Evolutionary conservation across 2,113 vertebrate species (phyloP), one percentile per base, ranked within the genome.

Genomic region (Martes martes): DNA sequence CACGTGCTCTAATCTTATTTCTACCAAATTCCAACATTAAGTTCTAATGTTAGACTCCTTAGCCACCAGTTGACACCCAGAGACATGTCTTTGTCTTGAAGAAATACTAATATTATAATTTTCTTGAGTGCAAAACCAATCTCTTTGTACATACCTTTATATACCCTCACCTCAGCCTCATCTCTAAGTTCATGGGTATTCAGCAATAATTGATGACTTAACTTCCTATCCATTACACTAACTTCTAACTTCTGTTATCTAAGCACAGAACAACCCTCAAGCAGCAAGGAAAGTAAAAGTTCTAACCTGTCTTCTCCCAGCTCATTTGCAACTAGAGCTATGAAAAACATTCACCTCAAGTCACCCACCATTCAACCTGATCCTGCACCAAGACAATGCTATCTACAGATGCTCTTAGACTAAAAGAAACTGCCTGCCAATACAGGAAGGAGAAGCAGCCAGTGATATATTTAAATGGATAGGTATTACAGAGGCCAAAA

Each of bases 261-360:
- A 90, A 74, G 13, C 81, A 83, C 31, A 93, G 23, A 93, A 39
- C 16, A 95, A 81, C 15, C 23, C 28, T 85, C 31, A 78, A 59
- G 23, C 9, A 95, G 16, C 14, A 81, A 84, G 28, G 16, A n/a
- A 18, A 71, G 11, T 57, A 71, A 91, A 16, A 45, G 0, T 63
- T 61, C 10, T 57, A 63, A 33, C 6, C 11, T 86, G 33, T 74
- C 7, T 90, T 94, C n/a, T 78, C 33, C 63, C 33, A 42, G 6
- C 8, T 87, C 45, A 74, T 71, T 89, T 89, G 33, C 33, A 91
- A 15, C n/a, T 59, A 18, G 24, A 92, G 23, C 8, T 94, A 42
- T 69, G 28, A 91, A 96, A 95, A 67, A 79, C 52, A 87, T 7
- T 85, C 69, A 93, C 33, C n/a, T 74, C 88, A 74, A 98, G 45